Evolutionary conservation across 2,113 vertebrate genomes (phyloP), one percentile per base, ranked within the genome.

Genomic region (Hylia prasina): DNA sequence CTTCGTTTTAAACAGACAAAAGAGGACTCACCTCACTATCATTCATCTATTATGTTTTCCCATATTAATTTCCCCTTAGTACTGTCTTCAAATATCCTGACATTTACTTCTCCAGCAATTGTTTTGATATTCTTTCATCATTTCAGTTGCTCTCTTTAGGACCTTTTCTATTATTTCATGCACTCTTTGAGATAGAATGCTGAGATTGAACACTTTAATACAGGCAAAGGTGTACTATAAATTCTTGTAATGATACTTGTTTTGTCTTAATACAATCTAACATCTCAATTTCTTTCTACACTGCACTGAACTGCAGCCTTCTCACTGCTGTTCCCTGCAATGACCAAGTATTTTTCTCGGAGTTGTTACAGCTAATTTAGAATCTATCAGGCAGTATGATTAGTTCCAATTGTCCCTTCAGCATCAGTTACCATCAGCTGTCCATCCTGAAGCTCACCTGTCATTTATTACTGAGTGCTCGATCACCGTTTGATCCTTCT

Each of bases 351-450:
- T 93, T 89, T 91, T 90, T 81, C 78, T 91, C 1, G 0, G 75
- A 87, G 83, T 95, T 90, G 92, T 96, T 97, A 93, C 65, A 95
- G 95, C 84, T 97, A 96, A 95, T 97, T 94, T 68, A 94, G 71
- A 94, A 93, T 73, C 97, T 90, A 96, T 97, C 95, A 95, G 86
- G 87, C 84, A 91, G 92, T 91, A 97, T 90, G 97, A 96, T 97
- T 96, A 96, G 95, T 90, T 94, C 87, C 94, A 96, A 93, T 96
- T 94, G 96, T 94, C 95, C 95, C 88, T 97, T 97, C 97, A 97
- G 90, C 90, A 86, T 51, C 71, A 77, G 85, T 97, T 97, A 97
- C 88, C 76, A 69, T 97, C 96, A 97, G 89, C 93, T 96, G 94
- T 91, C 93, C 75, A 71, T 64, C 65, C 77, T 92, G 93, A 96